These are phyloP conservation scores for Tamandua tetradactyla DNA, from an alignment of 2,797 vertebrate genomes.

Conservation along the genomic window DNA sequence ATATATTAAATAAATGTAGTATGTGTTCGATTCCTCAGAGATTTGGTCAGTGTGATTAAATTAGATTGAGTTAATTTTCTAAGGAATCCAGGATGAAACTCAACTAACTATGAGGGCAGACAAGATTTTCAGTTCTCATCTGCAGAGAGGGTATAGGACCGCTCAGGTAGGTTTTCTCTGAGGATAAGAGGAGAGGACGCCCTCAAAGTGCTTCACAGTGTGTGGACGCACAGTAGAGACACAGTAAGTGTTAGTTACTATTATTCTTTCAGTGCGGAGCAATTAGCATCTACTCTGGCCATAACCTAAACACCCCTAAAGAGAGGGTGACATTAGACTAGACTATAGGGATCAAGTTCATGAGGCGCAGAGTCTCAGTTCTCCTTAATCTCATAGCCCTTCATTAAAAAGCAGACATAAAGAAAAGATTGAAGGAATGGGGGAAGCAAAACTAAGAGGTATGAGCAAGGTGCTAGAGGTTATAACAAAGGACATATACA, in stretches of 20 bases:
- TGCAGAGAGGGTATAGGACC: neutral
- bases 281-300: neutral
- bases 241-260: neutral
- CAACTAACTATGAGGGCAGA: neutral
- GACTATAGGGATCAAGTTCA: neutral
- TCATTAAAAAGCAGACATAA: neutral
- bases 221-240: neutral
- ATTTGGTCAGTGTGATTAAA: neutral
- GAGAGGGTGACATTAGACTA: neutral
- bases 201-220: neutral
- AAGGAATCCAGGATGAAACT: neutral
- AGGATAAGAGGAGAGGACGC: neutral
- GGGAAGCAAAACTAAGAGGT: neutral
- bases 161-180: neutral
- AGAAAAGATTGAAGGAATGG: neutral
- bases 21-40: neutral
- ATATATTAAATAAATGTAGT: neutral
- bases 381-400: neutral
- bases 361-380: neutral
- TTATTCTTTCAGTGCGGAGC: neutral
- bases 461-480: neutral
- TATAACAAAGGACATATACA: neutral
- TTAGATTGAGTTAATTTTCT: conserved; percentile 48
- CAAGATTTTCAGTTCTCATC: neutral
- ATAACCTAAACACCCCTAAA: too few relatives aligned